Conservation (phyloP, 2,888 invertebrate species). For the Mimas tiliae region DNA sequence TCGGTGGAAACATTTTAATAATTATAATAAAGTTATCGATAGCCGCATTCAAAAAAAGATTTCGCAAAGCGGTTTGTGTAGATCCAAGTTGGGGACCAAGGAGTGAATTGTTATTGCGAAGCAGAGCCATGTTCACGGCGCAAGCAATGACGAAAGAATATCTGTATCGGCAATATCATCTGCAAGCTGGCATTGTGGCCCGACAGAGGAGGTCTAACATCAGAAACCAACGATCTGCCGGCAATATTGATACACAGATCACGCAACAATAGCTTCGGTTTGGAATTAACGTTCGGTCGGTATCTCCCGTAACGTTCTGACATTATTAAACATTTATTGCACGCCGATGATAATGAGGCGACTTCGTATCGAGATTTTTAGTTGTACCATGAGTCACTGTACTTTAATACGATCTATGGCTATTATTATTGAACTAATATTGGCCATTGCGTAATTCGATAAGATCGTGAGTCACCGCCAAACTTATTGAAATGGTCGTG, state of each 20-base stretch:
- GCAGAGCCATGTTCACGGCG: slow-evolving; percentile 77
- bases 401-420: slow-evolving; percentile 59
- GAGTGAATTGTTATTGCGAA: slow-evolving; percentile 62
- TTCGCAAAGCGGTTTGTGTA: slow-evolving; percentile 45
- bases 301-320: background rate
- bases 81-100: slow-evolving; percentile 69
- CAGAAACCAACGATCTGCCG: slow-evolving; percentile 34
- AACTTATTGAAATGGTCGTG: slow-evolving; percentile 62
- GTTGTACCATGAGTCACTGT: slow-evolving; percentile 59
- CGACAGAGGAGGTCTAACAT: slow-evolving; percentile 62
- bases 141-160: slow-evolving; percentile 82
- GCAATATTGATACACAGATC: slow-evolving; percentile 6
- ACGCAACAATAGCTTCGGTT: slow-evolving; percentile 4
- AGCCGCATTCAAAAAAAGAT: slow-evolving; percentile 47
- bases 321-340: slow-evolving; percentile 18
- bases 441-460: slow-evolving; percentile 72
- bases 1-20: slow-evolving; percentile 34
- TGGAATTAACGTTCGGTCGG: no score
- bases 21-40: slow-evolving; percentile 44
- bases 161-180: slow-evolving; percentile 76
- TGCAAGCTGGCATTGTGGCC: slow-evolving; percentile 69
- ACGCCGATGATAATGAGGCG: slow-evolving; percentile 31
- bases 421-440: slow-evolving; percentile 75
- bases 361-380: slow-evolving; percentile 41
- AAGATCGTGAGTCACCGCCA: slow-evolving; percentile 66